Evolutionary conservation across 2,888 invertebrate species (phyloP), one percentile per base, ranked within the genome.

Genomic region (Steinernema hermaphroditum): DNA sequence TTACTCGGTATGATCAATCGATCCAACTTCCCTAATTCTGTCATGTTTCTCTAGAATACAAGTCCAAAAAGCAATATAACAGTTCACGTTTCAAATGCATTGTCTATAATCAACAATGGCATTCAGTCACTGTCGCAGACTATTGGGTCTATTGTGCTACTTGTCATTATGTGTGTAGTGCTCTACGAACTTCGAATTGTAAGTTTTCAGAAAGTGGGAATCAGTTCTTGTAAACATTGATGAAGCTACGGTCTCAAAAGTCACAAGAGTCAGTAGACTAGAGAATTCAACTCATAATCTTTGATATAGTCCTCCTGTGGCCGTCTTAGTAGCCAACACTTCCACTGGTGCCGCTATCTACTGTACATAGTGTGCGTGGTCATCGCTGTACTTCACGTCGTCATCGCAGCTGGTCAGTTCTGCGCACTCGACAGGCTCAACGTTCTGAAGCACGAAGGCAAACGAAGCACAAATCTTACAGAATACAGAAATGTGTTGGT

Each of bases 161-260:
- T 72, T 27, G 46, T 72, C 19, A 68, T 72, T 44, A 68, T 72
- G 32, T 37, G 50, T 22, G 24, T 34, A 8, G 68, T 68, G 0
- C 68, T 72, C 49, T 72, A 72, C 46, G 72, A 72, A 43, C 69
- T 72, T 19, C 62, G 72, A 0, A 37, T 37, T 12, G 72, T 72
- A 22, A 27, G 72, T 46, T 62, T 16, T n/a, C 16, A 6, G n/a
- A 4, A 37, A 8, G 37, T 37, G n/a, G n/a, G n/a, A n/a, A n/a
- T n/a, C n/a, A n/a, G n/a, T n/a, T n/a, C n/a, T n/a, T n/a, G n/a
- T n/a, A n/a, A n/a, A n/a, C n/a, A n/a, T n/a, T n/a, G n/a, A n/a
- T n/a, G n/a, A n/a, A n/a, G n/a, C n/a, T n/a, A n/a, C n/a, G n/a
- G n/a, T n/a, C n/a, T n/a, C n/a, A n/a, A n/a, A n/a, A n/a, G n/a